Conservation (phyloP, 1,140 invertebrate species). For the Hydropsyche tenuis region DNA sequence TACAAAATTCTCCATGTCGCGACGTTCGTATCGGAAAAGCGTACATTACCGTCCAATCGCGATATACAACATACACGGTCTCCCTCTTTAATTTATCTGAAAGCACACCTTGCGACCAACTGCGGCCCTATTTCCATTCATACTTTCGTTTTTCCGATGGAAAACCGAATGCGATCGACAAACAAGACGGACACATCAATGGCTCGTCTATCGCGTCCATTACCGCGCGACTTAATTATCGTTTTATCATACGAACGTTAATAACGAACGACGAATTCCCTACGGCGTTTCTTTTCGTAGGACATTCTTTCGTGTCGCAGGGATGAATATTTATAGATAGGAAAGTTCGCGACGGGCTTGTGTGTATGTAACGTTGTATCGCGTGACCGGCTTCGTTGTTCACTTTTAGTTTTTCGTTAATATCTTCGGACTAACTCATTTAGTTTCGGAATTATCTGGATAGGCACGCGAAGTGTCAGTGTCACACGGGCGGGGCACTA, state of each 20-base stretch:
- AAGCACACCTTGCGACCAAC: constrained; percentile 17
- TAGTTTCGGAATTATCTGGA: constrained; percentile 40
- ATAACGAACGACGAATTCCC: no score
- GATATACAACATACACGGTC: not conserved
- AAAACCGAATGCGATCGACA: not conserved
- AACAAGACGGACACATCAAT: no score
- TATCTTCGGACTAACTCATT: constrained; percentile 43
- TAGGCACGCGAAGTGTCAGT: constrained; percentile 40
- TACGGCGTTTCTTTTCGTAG: no score
- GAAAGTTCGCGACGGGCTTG: constrained; percentile 15
- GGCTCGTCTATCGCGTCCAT: no score
- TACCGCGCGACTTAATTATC: no score
- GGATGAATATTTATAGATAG: constrained; percentile 39
- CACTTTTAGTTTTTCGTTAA: constrained; percentile 47
- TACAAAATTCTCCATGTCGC: no score
- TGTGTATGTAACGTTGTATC: not conserved
- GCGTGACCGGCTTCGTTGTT: constrained; percentile 42
- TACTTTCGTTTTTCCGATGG: constrained; percentile 23
- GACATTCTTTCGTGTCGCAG: not conserved
- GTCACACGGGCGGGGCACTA: constrained; percentile 32
- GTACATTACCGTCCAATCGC: not conserved
- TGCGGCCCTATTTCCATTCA: constrained; percentile 9
- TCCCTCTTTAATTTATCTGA: constrained; percentile 32
- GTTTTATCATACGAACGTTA: no score
- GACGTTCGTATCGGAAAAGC: not conserved